A percentile compares a stretch with the other conserved stretches of the same genome.
These are phyloP conservation scores for Hipparchia semele DNA, from an alignment of 2,888 invertebrate species.

Conservation along the genomic window DNA sequence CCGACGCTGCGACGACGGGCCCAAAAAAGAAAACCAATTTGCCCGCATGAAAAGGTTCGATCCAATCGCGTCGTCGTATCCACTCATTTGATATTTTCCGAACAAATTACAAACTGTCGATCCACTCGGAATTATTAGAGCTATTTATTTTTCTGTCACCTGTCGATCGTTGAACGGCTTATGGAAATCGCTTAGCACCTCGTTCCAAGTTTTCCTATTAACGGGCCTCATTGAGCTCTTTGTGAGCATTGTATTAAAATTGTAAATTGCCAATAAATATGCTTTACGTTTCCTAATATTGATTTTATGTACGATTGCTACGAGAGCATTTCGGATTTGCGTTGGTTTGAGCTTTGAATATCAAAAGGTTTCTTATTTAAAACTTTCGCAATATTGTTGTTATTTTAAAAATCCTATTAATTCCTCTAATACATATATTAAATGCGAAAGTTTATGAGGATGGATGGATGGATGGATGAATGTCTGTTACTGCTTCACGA, in stretches of 20 bases:
- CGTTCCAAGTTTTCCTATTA: slow-evolving; percentile 76
- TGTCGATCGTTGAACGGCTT: slow-evolving; percentile 63
- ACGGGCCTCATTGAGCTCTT: slow-evolving; percentile 54
- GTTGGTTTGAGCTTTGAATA: not conserved
- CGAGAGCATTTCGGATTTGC: not conserved
- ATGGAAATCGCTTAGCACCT: slow-evolving; percentile 67
- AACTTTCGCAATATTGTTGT: not conserved
- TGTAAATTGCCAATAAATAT: slow-evolving; percentile 55
- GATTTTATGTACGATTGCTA: slow-evolving; percentile 46
- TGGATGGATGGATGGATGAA: no score
- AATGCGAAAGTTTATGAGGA: no score
- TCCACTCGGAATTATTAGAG: slow-evolving; percentile 59
- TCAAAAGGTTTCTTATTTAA: not conserved
- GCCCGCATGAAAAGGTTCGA: slow-evolving; percentile 80
- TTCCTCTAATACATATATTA: not conserved
- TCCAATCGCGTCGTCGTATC: slow-evolving; percentile 75
- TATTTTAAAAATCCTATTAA: not conserved
- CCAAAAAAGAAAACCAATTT: slow-evolving; percentile 82
- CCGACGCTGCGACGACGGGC: slow-evolving; percentile 59
- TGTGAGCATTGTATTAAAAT: slow-evolving; percentile 56
- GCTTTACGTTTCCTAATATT: slow-evolving; percentile 55
- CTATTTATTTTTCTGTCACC: slow-evolving; percentile 78
- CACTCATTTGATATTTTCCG: slow-evolving; percentile 82
- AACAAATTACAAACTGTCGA: slow-evolving; percentile 81
- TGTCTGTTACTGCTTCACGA: no score